phyloP scores from a whole-genome alignment of 1,140 invertebrate genomes.

The Augochlora pura region DNA sequence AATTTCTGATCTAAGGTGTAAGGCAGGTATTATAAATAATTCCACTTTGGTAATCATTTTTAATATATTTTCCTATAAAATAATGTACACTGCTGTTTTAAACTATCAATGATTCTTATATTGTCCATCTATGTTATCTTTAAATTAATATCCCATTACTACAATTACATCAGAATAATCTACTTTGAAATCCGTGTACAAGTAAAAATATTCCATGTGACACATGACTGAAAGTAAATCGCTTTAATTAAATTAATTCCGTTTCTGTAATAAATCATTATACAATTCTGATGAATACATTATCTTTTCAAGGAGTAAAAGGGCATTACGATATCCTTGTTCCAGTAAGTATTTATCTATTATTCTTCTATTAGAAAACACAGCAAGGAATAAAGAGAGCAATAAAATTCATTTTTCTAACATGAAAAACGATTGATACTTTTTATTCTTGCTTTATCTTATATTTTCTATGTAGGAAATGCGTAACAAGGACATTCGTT shows the following conservation, averaged over 20 bases:
- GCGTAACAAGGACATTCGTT: conserved; percentile 32
- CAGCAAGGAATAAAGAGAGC: conserved; percentile 35
- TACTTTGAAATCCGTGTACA: conserved; percentile 23
- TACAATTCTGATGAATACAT: neutral
- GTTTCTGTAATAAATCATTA: neutral
- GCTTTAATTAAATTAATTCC: conserved; percentile 25
- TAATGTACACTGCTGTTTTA: conserved; percentile 76
- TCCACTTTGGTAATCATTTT: conserved; percentile 65
- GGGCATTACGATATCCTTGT: neutral
- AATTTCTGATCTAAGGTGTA: conserved; percentile 14
- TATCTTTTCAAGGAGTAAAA: neutral
- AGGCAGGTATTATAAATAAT: conserved; percentile 56
- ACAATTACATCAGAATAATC: conserved; percentile 52
- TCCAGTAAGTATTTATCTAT: conserved; percentile 24
- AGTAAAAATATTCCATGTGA: conserved; percentile 45
- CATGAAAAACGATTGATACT: conserved; percentile 6
- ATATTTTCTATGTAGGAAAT: conserved; percentile 13
- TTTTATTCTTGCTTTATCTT: conserved; percentile 40
- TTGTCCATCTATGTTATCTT: conserved; percentile 71
- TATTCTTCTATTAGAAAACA: conserved; percentile 19
- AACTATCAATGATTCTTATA: conserved; percentile 71
- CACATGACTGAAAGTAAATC: conserved; percentile 32
- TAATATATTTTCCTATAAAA: conserved; percentile 76
- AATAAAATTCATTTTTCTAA: conserved; percentile 8
- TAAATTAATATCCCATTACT: conserved; percentile 69